Evolutionary conservation across 2,888 invertebrate species (phyloP).

Genomic region (Drosophila acutilabella): DNA sequence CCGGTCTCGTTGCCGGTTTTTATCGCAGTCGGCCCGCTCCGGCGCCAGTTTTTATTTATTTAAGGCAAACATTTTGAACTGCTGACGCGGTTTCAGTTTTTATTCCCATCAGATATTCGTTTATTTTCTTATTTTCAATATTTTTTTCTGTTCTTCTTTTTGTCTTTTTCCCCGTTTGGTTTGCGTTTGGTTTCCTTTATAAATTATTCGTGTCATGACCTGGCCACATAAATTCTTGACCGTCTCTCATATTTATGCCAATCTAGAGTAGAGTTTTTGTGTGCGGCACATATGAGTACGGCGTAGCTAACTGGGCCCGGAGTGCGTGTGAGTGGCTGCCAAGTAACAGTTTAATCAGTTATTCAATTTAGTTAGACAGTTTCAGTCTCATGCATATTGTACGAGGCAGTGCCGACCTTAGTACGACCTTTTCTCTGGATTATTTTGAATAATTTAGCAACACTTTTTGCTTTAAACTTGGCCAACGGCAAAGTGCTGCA

Average conservation of each 20-base stretch:
- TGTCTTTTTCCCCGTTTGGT: slow-evolving; percentile 17
- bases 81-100: slow-evolving; percentile 68
- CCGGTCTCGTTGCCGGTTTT: slow-evolving; percentile 24
- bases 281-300: slow-evolving; percentile 22
- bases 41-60: slow-evolving; percentile 61
- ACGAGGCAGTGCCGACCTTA: slow-evolving; percentile 53
- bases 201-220: slow-evolving; percentile 75
- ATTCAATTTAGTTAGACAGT: slow-evolving; percentile 77
- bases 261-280: slow-evolving; percentile 47
- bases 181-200: slow-evolving; percentile 47
- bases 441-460: slow-evolving; percentile 69
- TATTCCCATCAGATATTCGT: slow-evolving; percentile 16
- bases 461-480: slow-evolving; percentile 54
- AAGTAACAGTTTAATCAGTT: slow-evolving; percentile 72
- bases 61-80: slow-evolving; percentile 72
- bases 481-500: slow-evolving; percentile 10
- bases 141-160: not conserved
- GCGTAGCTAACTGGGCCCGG: not conserved
- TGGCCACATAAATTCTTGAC: slow-evolving; percentile 73
- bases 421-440: slow-evolving; percentile 62
- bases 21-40: slow-evolving; percentile 33
- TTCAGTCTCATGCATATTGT: slow-evolving; percentile 70
- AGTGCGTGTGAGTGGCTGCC: slow-evolving; percentile 15
- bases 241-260: slow-evolving; percentile 70
- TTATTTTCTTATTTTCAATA: slow-evolving; percentile 13